Base-by-base conservation (phyloP, 1,140 invertebrate genomes). In the Drosophila ironensis region DNA sequence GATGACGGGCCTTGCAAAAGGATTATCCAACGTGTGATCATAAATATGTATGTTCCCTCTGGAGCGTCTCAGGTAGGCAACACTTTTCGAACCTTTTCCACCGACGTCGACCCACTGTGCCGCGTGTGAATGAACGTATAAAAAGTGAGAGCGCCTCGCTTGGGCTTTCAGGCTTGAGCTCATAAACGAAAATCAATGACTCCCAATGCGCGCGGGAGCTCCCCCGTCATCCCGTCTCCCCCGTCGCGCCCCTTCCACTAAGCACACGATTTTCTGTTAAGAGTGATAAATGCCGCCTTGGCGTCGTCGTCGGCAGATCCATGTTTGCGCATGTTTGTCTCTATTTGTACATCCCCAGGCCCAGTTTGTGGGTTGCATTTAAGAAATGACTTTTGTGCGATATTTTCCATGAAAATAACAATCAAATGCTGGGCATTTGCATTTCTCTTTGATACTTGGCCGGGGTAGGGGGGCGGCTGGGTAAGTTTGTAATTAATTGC, bases 101-200 rank as follows among this genome's bases (percentile, higher is more conserved):
- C n/a, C n/a, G n/a, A n/a, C n/a, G n/a, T n/a, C n/a, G n/a, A n/a
- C 30, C 59, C 77, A 82, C 78, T 70, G 77, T 82, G 54, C 78
- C 40, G 40, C 70, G 80, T 84, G 78, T 84, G 78, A 84, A 84
- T 84, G 78, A 84, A 84, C 78, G 80, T 78, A 86, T 86, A 84
- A 84, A 82, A 84, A 84, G 78, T 84, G 78, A 84, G 78, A 84
- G 78, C 61, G 61, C 69, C 30, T 27, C 4, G 25, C 25, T 6
- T 27, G 17, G 64, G 30, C 69, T 66, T 44, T 38, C 41, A n/a
- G 44, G 61, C 52, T 80, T 42, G 64, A 57, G 66, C 70, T 84
- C 80, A 86, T 84, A 84, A 84, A 84, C 78, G 78, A 84, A 84
- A 84, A 84, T 84, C 78, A 84, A 84, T 84, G 78, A 84, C 73